A percentile compares a stretch with the other conserved stretches of the same genome.
Evolutionary conservation across 2,113 vertebrate genomes (phyloP).

Genomic region (Colossoma macropomum): DNA sequence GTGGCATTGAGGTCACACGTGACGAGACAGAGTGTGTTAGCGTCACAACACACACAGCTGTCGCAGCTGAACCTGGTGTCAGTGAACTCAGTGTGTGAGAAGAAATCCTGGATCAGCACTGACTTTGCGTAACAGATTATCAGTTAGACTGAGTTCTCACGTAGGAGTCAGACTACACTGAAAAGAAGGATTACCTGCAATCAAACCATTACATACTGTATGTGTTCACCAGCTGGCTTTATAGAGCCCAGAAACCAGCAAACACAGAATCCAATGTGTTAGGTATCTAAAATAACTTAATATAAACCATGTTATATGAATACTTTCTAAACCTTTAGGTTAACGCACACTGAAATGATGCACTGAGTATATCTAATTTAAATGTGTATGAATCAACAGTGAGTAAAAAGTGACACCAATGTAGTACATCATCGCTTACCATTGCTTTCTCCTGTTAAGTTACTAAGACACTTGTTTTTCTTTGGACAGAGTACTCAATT

Average conservation of each 20-base stretch:
- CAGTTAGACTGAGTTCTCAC: not conserved
- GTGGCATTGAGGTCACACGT: not conserved
- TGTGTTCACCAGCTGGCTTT: not conserved
- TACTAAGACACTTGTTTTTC: no score
- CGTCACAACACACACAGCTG: slow-evolving; percentile 11
- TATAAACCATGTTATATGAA: no score
- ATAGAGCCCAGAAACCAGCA: no score
- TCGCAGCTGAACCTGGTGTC: not conserved
- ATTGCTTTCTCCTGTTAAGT: no score
- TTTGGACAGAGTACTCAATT: not conserved
- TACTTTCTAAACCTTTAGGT: no score
- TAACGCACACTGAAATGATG: no score
- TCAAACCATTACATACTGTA: not conserved
- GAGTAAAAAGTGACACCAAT: no score
- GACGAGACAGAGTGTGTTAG: not conserved
- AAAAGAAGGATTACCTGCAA: not conserved
- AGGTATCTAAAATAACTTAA: no score
- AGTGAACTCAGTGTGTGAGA: not conserved
- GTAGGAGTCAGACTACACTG: not conserved
- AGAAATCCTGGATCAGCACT: not conserved
- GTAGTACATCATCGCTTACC: no score
- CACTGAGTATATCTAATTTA: no score
- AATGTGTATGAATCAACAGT: no score
- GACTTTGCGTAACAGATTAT: slow-evolving; percentile 13
- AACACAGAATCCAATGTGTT: no score